Percentiles rank a stretch among this genome's conserved stretches.
These are phyloP conservation scores for Trachelus iudaicus DNA, from an alignment of 2,888 invertebrate genomes.

Conservation along the genomic window DNA sequence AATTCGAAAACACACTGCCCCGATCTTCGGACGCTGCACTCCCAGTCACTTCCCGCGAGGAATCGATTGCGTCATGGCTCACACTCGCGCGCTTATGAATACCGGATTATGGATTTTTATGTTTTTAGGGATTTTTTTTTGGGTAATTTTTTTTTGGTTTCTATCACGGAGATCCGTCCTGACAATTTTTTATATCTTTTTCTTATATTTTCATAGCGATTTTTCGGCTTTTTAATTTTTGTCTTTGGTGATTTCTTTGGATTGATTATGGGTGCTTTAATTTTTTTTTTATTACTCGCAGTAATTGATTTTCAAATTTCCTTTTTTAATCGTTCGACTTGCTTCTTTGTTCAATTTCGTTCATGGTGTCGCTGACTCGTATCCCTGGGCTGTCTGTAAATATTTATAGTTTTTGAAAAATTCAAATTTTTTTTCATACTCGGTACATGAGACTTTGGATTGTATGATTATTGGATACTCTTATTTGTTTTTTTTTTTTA, in stretches of 20 bases:
- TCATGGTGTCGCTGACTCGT: neutral
- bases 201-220: neutral
- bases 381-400: no score
- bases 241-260: conserved; percentile 28
- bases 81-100: neutral
- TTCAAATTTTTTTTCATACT: no score
- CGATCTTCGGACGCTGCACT: conserved; percentile 26
- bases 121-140: no score
- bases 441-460: no score
- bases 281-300: neutral
- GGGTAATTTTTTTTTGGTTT: no score
- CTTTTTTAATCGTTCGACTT: neutral
- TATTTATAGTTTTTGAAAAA: no score
- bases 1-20: conserved; percentile 33
- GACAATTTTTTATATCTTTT: neutral
- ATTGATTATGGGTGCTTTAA: conserved; percentile 7
- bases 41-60: conserved; percentile 12
- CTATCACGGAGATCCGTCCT: no score
- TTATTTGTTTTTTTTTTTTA: no score
- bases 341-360: conserved; percentile 4
- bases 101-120: neutral
- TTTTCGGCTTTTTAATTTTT: conserved; percentile 16
- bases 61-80: conserved; percentile 8
- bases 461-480: no score
- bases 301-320: neutral